phyloP scores from a whole-genome alignment of 2,888 invertebrate genomes.

The Callimorpha dominula region DNA sequence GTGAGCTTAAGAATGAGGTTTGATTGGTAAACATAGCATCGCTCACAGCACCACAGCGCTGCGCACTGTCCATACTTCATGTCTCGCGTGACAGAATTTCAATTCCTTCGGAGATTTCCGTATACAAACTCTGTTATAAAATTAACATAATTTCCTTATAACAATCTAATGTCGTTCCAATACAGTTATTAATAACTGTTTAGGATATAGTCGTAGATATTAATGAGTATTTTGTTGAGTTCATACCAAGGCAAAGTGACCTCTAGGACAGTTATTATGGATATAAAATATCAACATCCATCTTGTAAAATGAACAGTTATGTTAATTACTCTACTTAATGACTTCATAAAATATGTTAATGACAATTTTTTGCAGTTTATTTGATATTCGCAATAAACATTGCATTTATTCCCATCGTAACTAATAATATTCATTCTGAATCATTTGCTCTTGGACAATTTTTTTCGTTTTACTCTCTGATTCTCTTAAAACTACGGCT shows the following conservation, averaged over 20 bases:
- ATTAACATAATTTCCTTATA: conserved; percentile 57
- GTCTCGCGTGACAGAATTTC: conserved; percentile 50
- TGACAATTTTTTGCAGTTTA: neutral
- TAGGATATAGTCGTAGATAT: conserved; percentile 43
- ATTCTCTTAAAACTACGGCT: neutral
- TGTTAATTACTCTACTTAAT: conserved; percentile 39
- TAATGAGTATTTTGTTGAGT: conserved; percentile 51
- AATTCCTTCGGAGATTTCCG: conserved; percentile 49
- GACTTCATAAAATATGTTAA: conserved; percentile 10
- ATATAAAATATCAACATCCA: conserved; percentile 6
- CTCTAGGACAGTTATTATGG: conserved; percentile 40
- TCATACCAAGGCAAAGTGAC: conserved; percentile 31
- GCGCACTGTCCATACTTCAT: conserved; percentile 43
- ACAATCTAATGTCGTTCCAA: conserved; percentile 49
- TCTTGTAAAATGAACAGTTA: conserved; percentile 14
- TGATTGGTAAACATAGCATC: conserved; percentile 78
- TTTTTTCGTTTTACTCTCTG: neutral
- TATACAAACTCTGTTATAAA: conserved; percentile 42
- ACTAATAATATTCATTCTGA: neutral
- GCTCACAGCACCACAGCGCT: conserved; percentile 40
- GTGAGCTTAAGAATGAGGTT: conserved; percentile 57
- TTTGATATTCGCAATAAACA: neutral
- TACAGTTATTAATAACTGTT: conserved; percentile 63
- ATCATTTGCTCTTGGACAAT: neutral
- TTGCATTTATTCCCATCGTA: neutral